Evolutionary conservation across 2,797 vertebrate genomes (phyloP).

Genomic region (Nannoperca obscura): DNA sequence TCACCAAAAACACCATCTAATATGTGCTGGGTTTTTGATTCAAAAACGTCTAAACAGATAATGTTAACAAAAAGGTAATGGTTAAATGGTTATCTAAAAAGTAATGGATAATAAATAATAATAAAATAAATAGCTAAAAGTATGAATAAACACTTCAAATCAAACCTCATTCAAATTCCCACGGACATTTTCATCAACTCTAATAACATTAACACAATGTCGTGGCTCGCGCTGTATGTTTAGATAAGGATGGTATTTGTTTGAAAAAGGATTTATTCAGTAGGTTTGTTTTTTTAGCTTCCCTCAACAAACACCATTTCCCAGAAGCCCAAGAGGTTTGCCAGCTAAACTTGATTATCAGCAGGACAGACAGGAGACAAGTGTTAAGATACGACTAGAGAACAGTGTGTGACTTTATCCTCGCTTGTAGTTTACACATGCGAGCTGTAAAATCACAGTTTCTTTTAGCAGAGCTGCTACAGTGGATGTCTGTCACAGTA

Average conservation of each 20-base stretch:
- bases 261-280: not conserved
- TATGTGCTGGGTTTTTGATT: not conserved
- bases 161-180: not conserved
- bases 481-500: too few relatives aligned
- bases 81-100: not conserved
- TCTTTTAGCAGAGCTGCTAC: too few relatives aligned
- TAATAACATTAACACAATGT: too few relatives aligned
- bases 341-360: not conserved
- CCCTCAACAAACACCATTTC: not conserved
- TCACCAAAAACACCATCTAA: constrained; percentile 43
- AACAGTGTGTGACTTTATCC: too few relatives aligned
- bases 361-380: too few relatives aligned
- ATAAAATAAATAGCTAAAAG: not conserved
- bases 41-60: not conserved
- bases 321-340: not conserved
- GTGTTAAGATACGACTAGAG: too few relatives aligned
- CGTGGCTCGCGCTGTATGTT: not conserved
- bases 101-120: not conserved
- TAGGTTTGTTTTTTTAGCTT: not conserved
- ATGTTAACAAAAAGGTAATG: not conserved
- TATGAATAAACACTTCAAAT: too few relatives aligned
- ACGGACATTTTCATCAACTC: too few relatives aligned
- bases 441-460: too few relatives aligned
- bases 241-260: not conserved
- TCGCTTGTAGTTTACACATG: too few relatives aligned